Evolutionary conservation across 2,797 vertebrate species (phyloP).

Genomic region (Eleutherodactylus coqui): DNA sequence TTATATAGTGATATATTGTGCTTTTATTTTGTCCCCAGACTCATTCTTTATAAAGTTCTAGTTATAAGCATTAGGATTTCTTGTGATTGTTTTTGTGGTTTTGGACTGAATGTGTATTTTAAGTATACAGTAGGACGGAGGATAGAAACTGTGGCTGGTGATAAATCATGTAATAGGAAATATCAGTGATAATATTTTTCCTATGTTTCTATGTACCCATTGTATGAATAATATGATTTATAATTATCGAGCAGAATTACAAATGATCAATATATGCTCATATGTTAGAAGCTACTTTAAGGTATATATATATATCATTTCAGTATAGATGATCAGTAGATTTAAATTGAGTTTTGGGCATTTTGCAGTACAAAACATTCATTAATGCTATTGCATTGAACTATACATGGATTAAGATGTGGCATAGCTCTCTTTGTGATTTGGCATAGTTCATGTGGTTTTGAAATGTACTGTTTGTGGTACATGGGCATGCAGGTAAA

Average conservation of each 20-base stretch:
- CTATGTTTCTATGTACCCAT: background rate
- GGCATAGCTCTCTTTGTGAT: background rate
- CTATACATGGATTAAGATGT: background rate
- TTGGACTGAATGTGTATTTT: background rate
- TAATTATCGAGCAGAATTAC: background rate
- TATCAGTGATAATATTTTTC: background rate
- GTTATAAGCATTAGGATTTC: background rate
- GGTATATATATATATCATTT: background rate
- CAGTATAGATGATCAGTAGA: too few relatives aligned
- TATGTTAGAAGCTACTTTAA: background rate
- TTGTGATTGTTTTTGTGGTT: background rate
- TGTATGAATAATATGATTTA: background rate
- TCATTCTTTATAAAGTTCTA: background rate
- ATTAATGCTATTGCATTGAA: background rate
- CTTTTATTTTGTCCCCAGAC: background rate
- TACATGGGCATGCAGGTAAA: background rate
- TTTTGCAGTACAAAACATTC: background rate
- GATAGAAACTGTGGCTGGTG: background rate
- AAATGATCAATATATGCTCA: background rate
- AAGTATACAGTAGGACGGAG: background rate
- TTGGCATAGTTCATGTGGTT: background rate
- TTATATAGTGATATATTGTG: background rate
- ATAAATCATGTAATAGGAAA: background rate
- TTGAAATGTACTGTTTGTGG: background rate
- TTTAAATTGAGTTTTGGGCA: background rate